Percentiles rank a stretch among this genome's conserved stretches.
Evolutionary conservation across 2,797 vertebrate species (phyloP).

Genomic region (Sebastes nivosus): DNA sequence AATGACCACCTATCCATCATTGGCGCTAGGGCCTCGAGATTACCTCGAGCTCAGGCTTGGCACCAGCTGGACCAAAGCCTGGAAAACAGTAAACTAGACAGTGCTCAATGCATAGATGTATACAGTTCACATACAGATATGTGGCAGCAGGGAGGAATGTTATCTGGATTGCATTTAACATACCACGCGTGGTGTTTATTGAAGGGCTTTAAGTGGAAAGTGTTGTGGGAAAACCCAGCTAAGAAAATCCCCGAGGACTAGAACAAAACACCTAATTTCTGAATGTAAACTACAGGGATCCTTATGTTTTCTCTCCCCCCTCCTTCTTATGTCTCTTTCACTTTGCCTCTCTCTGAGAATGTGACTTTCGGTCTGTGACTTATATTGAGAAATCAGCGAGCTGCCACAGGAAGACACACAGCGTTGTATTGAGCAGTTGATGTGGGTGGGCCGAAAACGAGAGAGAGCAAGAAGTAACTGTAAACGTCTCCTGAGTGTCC

Average conservation of each 20-base stretch:
- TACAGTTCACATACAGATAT: background rate
- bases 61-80: constrained; percentile 63
- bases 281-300: constrained; percentile 45
- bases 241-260: constrained; percentile 52
- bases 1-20: constrained; percentile 67
- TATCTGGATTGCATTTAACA: constrained; percentile 13
- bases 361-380: constrained; percentile 71
- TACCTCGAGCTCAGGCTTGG: constrained; percentile 60
- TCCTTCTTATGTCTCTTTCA: constrained; percentile 25
- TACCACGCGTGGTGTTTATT: constrained; percentile 2
- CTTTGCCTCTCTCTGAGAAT: constrained; percentile 38
- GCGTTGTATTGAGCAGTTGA: constrained; percentile 59
- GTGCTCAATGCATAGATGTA: background rate
- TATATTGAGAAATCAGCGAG: constrained; percentile 62
- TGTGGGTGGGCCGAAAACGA: constrained; percentile 76
- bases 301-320: constrained; percentile 28
- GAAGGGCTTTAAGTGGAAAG: constrained; percentile 34
- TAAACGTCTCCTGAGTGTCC: constrained; percentile 69
- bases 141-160: constrained; percentile 6
- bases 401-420: constrained; percentile 71
- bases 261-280: constrained; percentile 43
- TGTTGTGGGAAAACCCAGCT: constrained; percentile 61
- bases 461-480: constrained; percentile 67
- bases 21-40: constrained; percentile 53
- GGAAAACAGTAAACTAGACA: constrained; percentile 27